These are phyloP conservation scores for Metacarcinus magister DNA, from an alignment of 2,888 invertebrate genomes.

Conservation along the genomic window DNA sequence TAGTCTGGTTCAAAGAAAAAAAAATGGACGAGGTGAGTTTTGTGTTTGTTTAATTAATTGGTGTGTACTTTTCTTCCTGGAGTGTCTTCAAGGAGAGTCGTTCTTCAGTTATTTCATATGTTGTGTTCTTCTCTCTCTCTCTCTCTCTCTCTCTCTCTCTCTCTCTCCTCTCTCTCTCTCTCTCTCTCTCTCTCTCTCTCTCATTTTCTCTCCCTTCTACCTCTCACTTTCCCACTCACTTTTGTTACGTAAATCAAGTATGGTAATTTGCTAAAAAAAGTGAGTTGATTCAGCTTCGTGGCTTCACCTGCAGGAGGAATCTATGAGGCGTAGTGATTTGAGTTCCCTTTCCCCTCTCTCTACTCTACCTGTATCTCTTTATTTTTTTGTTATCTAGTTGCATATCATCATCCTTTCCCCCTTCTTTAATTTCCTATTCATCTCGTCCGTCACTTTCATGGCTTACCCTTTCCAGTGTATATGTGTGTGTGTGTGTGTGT, in stretches of 20 bases:
- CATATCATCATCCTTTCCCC: too few species aligned
- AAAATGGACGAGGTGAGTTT: background rate
- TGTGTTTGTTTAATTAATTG: constrained; percentile 12
- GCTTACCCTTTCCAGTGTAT: background rate
- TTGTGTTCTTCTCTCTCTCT: background rate
- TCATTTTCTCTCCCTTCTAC: background rate
- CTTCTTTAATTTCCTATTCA: background rate
- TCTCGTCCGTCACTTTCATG: background rate
- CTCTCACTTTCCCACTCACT: too few species aligned
- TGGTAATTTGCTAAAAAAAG: too few species aligned
- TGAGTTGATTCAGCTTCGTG: too few species aligned
- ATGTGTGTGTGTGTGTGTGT: constrained; percentile 60
- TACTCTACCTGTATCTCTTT: background rate
- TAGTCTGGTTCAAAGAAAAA: background rate
- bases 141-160: constrained; percentile 60
- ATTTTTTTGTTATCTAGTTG: too few species aligned
- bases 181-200: constrained; percentile 60
- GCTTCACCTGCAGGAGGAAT: too few species aligned
- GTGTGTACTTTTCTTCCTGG: background rate
- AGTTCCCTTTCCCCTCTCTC: background rate
- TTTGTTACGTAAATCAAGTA: too few species aligned
- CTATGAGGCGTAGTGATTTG: too few species aligned
- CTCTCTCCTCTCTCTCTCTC: constrained; percentile 60
- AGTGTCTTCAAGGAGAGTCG: too few species aligned
- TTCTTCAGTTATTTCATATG: too few species aligned